Base-by-base conservation (phyloP, 2,888 invertebrate species). In the Notocelia uddmanniana region DNA sequence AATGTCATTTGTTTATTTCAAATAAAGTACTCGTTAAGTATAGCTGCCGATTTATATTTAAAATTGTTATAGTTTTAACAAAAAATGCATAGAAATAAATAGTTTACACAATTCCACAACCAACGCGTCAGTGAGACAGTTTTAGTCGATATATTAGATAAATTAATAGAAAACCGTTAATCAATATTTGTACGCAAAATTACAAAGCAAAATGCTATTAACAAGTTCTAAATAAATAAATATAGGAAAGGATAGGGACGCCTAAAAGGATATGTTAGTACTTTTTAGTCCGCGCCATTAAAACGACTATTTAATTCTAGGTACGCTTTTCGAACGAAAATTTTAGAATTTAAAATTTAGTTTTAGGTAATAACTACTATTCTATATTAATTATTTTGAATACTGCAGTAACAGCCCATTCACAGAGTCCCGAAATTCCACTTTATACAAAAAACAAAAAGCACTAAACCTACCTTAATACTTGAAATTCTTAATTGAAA, bases 1-100 rank as follows among this genome's bases (percentile, higher is more conserved):
- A 85, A 92, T 92, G 93, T 89, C 93, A 93, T 92, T 91, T 87
- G 78, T 87, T 92, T 89, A 93, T 92, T 93, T 84, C 91, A 91
- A 91, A 87, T 89, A 91, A 90, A 86, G 85, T 87, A 89, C 80
- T 79, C 81, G 45, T 88, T 93, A 93, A 92, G 92, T 92, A 88
- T 84, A 89, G 89, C 90, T 89, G 93, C 92, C 92, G 91, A 87
- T 88, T 87, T 83, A 81, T 82, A 81, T 81, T 85, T 87, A 89
- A 89, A 91, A 86, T 85, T 86, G 86, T 84, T 86, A 89, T 78
- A 89, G 80, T 82, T 84, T 88, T 88, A 90, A 90, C 89, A 91
- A 84, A 84, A 85, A 83, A 80, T 78, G 74, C 78, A 81, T 78
- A 79, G 81, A 81, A 83, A 88, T 85, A 89, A 88, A 89, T 82